Percentiles rank a stretch among this genome's conserved stretches.
These are phyloP conservation scores for Acrocyrtus sp. DNA, from an alignment of 2,888 invertebrate genomes.

Conservation along the genomic window DNA sequence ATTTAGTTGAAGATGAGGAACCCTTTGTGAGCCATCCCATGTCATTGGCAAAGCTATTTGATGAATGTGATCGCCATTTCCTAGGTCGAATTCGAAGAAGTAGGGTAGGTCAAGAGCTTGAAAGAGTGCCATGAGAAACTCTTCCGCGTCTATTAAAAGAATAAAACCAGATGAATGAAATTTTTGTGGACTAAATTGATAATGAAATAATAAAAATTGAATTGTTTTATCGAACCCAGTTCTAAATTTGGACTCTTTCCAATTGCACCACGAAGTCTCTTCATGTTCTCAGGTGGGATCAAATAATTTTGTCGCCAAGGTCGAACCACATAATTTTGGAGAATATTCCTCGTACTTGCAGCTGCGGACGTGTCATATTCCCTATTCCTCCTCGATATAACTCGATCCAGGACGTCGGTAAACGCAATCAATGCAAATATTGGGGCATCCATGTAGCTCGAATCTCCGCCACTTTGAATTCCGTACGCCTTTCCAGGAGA, in stretches of 20 bases:
- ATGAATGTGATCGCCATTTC: slow-evolving; percentile 6
- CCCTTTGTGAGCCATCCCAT: background rate
- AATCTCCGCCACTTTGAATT: too few species aligned
- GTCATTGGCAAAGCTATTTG: background rate
- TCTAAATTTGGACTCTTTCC: background rate
- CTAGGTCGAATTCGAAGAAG: slow-evolving; percentile 2
- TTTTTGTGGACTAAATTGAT: background rate
- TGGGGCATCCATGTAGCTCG: too few species aligned
- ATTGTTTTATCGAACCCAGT: slow-evolving; percentile 7
- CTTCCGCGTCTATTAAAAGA: slow-evolving; percentile 22
- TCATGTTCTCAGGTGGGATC: background rate
- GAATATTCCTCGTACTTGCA: background rate
- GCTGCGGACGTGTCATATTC: too few species aligned
- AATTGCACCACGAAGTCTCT: background rate
- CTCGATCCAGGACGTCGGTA: too few species aligned
- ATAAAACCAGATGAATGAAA: too few species aligned
- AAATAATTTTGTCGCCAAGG: background rate
- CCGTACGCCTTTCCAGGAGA: too few species aligned
- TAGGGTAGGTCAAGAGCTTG: background rate
- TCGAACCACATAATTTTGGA: background rate
- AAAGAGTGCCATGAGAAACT: slow-evolving; percentile 2
- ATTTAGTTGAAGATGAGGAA: background rate
- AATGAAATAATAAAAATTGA: too few species aligned
- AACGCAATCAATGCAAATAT: too few species aligned
- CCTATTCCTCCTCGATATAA: too few species aligned